Conservation (phyloP, 1,140 invertebrate genomes). For the Camponotus floridanus region DNA sequence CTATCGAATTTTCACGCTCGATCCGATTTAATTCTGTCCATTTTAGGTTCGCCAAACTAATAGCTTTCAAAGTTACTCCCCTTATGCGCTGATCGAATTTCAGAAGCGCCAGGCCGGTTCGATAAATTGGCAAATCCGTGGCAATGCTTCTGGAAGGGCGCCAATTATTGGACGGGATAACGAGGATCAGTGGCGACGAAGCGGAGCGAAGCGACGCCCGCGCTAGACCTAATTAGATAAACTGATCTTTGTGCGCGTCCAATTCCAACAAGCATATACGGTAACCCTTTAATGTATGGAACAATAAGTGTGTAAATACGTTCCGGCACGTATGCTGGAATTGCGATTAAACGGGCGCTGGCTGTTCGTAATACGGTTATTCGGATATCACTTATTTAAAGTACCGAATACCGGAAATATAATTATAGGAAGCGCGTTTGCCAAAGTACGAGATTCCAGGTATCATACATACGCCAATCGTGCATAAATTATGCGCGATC, state of each 20-base stretch:
- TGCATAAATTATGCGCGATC: not conserved
- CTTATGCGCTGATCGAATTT: conserved; percentile 66
- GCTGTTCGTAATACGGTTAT: conserved; percentile 50
- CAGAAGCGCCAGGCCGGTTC: conserved; percentile 64
- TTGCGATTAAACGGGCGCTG: conserved; percentile 33
- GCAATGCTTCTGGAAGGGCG: conserved; percentile 67
- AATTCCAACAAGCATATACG: conserved; percentile 55
- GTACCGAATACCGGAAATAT: conserved; percentile 21
- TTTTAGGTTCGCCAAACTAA: conserved; percentile 59
- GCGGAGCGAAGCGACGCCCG: conserved; percentile 48
- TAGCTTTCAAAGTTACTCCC: conserved; percentile 65
- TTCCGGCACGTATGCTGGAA: conserved; percentile 38
- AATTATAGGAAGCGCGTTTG: conserved; percentile 8
- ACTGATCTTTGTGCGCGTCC: conserved; percentile 69
- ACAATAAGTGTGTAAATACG: conserved; percentile 56
- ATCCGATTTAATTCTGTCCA: conserved; percentile 62
- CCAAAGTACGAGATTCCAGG: not conserved
- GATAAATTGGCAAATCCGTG: conserved; percentile 71
- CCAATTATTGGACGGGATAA: conserved; percentile 73
- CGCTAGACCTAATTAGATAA: conserved; percentile 73
- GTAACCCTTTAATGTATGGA: conserved; percentile 51
- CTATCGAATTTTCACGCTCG: conserved; percentile 59
- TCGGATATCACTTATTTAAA: conserved; percentile 50
- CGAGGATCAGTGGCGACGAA: conserved; percentile 73
- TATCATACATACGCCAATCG: no score